These are phyloP conservation scores for Lethenteron camtschaticum DNA, from an alignment of 2,113 vertebrate species.

Conservation along the genomic window DNA sequence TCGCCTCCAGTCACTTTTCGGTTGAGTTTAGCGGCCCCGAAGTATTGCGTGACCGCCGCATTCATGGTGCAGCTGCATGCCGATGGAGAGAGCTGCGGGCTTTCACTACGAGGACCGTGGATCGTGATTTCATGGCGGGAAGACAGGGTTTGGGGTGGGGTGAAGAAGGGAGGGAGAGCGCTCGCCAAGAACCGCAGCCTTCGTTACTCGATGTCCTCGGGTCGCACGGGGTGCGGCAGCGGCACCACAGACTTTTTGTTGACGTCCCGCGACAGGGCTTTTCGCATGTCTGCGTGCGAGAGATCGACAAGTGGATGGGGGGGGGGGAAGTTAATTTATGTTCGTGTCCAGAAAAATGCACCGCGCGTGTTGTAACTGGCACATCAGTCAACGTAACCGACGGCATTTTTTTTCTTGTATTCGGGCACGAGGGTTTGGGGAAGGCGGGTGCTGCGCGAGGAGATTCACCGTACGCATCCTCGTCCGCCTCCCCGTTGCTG, in stretches of 20 bases:
- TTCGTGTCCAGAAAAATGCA: conserved; percentile 1
- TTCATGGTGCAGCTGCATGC: too few relatives aligned
- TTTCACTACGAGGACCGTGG: too few relatives aligned
- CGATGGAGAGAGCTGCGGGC: too few relatives aligned
- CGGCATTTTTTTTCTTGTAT: background rate
- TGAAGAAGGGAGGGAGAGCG: too few relatives aligned
- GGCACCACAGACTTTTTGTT: conserved; percentile 91
- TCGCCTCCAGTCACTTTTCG: too few relatives aligned
- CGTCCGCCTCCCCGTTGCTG: conserved; percentile 76
- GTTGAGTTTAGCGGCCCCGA: too few relatives aligned
- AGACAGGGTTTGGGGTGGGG: too few relatives aligned
- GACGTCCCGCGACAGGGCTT: conserved; percentile 66
- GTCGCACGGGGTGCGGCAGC: conserved; percentile 70
- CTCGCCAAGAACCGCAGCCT: conserved; percentile 23
- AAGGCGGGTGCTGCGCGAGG: too few relatives aligned
- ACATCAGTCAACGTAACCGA: background rate
- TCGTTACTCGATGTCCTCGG: conserved; percentile 80
- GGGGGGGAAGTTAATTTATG: conserved; percentile 7
- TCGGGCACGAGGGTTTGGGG: background rate
- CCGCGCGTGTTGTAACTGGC: background rate
- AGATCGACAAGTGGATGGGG: background rate
- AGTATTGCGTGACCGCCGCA: too few relatives aligned
- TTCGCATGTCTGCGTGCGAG: conserved; percentile 57
- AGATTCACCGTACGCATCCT: conserved; percentile 65
- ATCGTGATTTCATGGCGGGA: too few relatives aligned